Evolutionary conservation across 2,797 vertebrate genomes (phyloP).

Genomic region (Epinephelus malabaricus): DNA sequence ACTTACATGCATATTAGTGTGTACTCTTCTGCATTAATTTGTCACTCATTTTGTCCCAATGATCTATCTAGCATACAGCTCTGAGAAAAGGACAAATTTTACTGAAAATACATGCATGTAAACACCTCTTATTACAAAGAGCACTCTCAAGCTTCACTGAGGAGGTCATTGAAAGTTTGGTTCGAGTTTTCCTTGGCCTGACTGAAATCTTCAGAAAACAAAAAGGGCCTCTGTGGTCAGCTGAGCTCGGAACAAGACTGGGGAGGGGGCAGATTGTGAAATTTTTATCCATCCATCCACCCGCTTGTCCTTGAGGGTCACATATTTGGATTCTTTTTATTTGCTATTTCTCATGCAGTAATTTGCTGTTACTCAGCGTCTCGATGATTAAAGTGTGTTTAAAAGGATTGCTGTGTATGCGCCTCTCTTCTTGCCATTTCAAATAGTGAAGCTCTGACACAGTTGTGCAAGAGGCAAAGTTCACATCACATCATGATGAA

Average conservation of each 20-base stretch:
- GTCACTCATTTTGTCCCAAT: background rate
- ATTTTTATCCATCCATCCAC: conserved; percentile 8
- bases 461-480: conserved; percentile 35
- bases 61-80: background rate
- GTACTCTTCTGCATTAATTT: too few relatives aligned
- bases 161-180: conserved; percentile 1
- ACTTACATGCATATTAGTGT: too few relatives aligned
- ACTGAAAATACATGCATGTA: background rate
- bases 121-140: background rate
- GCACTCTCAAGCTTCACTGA: background rate
- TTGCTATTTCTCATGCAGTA: background rate
- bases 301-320: background rate
- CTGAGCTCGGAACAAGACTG: background rate
- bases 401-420: background rate
- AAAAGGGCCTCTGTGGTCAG: background rate
- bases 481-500: conserved; percentile 7
- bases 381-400: background rate
- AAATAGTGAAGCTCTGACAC: conserved; percentile 1
- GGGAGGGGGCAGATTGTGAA: background rate
- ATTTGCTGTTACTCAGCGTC: background rate
- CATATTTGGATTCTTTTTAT: background rate
- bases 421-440: background rate
- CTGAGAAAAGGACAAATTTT: background rate
- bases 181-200: background rate
- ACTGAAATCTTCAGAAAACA: background rate